These are phyloP conservation scores for Oncorhynchus nerka DNA, from an alignment of 2,113 vertebrate genomes.

Conservation along the genomic window DNA sequence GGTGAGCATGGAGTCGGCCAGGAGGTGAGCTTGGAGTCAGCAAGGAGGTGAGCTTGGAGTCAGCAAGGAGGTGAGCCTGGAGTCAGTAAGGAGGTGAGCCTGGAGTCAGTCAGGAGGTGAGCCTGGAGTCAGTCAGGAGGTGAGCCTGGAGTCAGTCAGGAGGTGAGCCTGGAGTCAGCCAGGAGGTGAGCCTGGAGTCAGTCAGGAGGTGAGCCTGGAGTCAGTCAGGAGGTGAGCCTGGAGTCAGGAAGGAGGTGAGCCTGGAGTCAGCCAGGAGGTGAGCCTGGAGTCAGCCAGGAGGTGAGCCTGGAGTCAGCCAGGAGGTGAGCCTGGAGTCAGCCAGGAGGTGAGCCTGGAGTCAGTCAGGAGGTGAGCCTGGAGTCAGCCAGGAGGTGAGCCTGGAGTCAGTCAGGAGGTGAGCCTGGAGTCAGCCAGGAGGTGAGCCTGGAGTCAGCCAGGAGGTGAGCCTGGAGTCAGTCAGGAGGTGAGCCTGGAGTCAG, in stretches of 20 bases:
- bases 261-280: slow-evolving; percentile 35
- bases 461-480: slow-evolving; percentile 31
- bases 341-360: too few species aligned
- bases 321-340: slow-evolving; percentile 13
- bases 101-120: too few species aligned
- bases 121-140: too few species aligned
- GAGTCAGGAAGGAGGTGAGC: slow-evolving; percentile 33
- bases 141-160: slow-evolving; percentile 23
- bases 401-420: slow-evolving; percentile 37
- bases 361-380: too few species aligned
- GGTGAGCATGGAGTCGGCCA: too few species aligned
- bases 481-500: too few species aligned
- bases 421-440: slow-evolving; percentile 22
- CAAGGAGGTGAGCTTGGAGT: too few species aligned
- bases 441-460: slow-evolving; percentile 28
- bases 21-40: too few species aligned
- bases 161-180: slow-evolving; percentile 36
- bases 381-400: too few species aligned
- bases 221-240: slow-evolving; percentile 32
- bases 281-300: slow-evolving; percentile 32
- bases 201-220: slow-evolving; percentile 25
- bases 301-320: slow-evolving; percentile 19
- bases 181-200: slow-evolving; percentile 15
- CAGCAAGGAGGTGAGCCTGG: slow-evolving; percentile 42
- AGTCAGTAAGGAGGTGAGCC: slow-evolving; percentile 3